Evolutionary conservation across 2,888 invertebrate species (phyloP), one percentile per base, ranked within the genome.

Genomic region (Bellardia pandia): DNA sequence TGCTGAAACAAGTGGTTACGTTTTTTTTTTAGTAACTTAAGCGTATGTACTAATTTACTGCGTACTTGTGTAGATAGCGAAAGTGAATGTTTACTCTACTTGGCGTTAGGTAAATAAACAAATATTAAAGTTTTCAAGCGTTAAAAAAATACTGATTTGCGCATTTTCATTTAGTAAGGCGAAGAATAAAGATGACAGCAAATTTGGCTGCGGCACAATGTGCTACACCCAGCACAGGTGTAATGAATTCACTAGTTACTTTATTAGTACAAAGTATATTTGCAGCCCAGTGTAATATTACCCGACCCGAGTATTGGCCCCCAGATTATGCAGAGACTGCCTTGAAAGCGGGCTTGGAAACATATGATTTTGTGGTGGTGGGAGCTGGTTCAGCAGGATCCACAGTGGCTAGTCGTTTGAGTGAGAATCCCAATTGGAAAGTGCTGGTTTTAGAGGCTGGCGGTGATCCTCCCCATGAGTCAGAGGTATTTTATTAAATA

Each of bases 381-480:
- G 95, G 95, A 0, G 95, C 94, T 1, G 95, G 95, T 0, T 95
- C 95, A 0, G 95, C 95, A 0, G 95, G 95, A 1, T 94, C 94
- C 4, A 95, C 95, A 0, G 88, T 95, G 2, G 95, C 94, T 11
- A 95, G 95, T 89, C 93, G 96, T 1, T 94, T 97, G 60, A 96
- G 96, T 45, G 97, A 97, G 93, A 94, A 96, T 81, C 94, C 95
- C 4, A 93, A 95, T 53, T 97, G 97, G 96, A 96, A 95, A 86
- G 95, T 97, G 2, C 94, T 97, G 56, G 94, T 97, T 13, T 92
- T 97, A 80, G 97, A 97, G 94, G 97, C 96, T 74, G 97, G 97
- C 69, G 96, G 95, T 2, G 95, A 96, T 91, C 91, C 91, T 93
- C 95, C 71, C 94, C 95, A 90, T 16, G 91, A 91, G 78, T 89